Base-by-base conservation (phyloP, 1,140 invertebrate species). In the Maniola jurtina region DNA sequence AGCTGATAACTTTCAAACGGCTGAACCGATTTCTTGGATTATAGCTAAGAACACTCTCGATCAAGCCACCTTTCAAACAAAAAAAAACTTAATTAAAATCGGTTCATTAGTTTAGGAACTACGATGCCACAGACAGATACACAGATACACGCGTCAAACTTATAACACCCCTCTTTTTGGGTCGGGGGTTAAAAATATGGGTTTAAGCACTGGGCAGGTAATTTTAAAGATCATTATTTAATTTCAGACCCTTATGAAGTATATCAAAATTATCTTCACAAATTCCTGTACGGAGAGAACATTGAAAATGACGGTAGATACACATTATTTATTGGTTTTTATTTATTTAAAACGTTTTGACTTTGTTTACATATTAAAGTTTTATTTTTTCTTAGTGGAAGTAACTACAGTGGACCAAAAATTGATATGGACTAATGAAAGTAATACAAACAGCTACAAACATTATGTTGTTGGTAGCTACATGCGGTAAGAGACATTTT, bases 171-270 rank as follows among this genome's bases (percentile, higher is more conserved):
- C n/a, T n/a, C n/a, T n/a, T n/a, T n/a, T n/a, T n/a, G n/a, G n/a
- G n/a, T n/a, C n/a, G n/a, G n/a, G n/a, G n/a, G n/a, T n/a, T n/a
- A n/a, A n/a, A n/a, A n/a, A n/a, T n/a, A n/a, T n/a, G n/a, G n/a
- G n/a, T n/a, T n/a, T n/a, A n/a, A n/a, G 25, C 1, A 25, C 25
- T 25, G 25, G 25, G 25, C 25, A 25, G 25, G 25, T 42, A 42
- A 16, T 52, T 16, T 52, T 9, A 52, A 3, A 16, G 25, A 25
- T 25, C 25, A 25, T 2, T 52, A 25, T 9, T 16, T 52, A 52
- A 16, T 80, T 74, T 64, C 62, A 78, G 76, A 78, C 72, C 74
- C 74, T 5, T 70, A 69, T 40, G 66, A 63, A 8, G 33, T 42
- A 13, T 73, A 68, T 58, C 61, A 74, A 65, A 64, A 47, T 8